Evolutionary conservation across 1,140 invertebrate genomes (phyloP), one percentile per base, ranked within the genome.

Genomic region (Eueides isabella): DNA sequence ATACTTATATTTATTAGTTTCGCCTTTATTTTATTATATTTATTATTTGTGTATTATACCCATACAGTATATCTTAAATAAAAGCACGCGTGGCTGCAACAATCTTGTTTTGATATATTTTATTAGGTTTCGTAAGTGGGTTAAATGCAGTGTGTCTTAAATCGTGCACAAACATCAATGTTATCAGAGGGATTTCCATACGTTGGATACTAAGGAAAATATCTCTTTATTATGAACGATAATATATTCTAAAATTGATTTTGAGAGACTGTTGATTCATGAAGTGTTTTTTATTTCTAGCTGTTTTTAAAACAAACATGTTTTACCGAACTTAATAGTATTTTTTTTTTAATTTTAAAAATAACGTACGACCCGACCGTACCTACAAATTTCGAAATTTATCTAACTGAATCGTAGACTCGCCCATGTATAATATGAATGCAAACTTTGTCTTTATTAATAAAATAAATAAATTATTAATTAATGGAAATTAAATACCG

Each of bases 71-170:
- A 16, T 55, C 48, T 55, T 23, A 55, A 55, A 55, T 26, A 9
- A 55, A 7, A 23, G 26, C 48, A 55, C 48, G 19, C 23, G 48
- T 23, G 48, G 19, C 19, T 55, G 48, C 48, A 55, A 23, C 19
- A 16, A 61, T 55, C 38, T 48, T 72, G 72, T 79, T 70, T 62
- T 65, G 72, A 80, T 72, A 79, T 80, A 82, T 86, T 85, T 82
- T 85, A 86, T 86, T 78, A 72, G 67, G 67, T 71, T 72, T 76
- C 66, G 81, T 79, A 85, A 88, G 79, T 87, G 85, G 85, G 82
- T 85, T 87, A 88, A 85, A 80, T 78, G 78, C 76, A 79, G 84
- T 72, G 61, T 78, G 74, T 85, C 61, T 66, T 75, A 80, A 72
- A 87, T 85, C 80, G 83, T 75, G 48, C 62, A n/a, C 64, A 65